Conservation (phyloP, 2,888 invertebrate species). For the Acanthococcus lagerstroemiae region DNA sequence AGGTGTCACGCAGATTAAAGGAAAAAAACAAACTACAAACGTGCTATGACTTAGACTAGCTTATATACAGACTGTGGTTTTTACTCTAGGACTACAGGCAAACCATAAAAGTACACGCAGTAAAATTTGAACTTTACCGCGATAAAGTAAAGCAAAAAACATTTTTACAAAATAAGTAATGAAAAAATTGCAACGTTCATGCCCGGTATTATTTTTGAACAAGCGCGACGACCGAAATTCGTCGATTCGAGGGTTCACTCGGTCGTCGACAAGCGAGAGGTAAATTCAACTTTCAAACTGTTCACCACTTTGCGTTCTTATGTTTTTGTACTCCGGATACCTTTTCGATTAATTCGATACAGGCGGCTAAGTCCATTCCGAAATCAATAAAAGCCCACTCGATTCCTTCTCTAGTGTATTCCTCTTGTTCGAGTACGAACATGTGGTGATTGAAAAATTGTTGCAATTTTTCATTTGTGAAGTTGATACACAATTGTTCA, state of each 20-base stretch:
- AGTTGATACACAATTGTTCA: constrained; percentile 97
- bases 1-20: constrained; percentile 7
- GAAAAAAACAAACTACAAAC: neutral
- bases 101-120: neutral
- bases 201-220: no score
- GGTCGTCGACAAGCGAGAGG: neutral
- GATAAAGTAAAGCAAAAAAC: no score
- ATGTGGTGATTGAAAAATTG: constrained; percentile 98
- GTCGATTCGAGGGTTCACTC: neutral
- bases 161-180: no score
- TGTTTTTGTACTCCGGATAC: constrained; percentile 46
- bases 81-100: neutral
- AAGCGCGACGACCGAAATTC: neutral
- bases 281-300: neutral
- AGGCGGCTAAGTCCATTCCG: constrained; percentile 90
- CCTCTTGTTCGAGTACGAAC: constrained; percentile 96
- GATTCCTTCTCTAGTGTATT: constrained; percentile 89
- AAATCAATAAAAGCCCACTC: constrained; percentile 95
- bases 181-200: no score
- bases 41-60: neutral
- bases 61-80: no score
- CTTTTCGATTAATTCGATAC: constrained; percentile 93
- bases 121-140: no score
- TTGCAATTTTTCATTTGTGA: constrained; percentile 95
- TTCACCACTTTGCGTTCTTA: neutral